A percentile compares a stretch with the other conserved stretches of the same genome.
Conservation (phyloP, 2,113 vertebrate genomes). For the Larimichthys polyactis region DNA sequence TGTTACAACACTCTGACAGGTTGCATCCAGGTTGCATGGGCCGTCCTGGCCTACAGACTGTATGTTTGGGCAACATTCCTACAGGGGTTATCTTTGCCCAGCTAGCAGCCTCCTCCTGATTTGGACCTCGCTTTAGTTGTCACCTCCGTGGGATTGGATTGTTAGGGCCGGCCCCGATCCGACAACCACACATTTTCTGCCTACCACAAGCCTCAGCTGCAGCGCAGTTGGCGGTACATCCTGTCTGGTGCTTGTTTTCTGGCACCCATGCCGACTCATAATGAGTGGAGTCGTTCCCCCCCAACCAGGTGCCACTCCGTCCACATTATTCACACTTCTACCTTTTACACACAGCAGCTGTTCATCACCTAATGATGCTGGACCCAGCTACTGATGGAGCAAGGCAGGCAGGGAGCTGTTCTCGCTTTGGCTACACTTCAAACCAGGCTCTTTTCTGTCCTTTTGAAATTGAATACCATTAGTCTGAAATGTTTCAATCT, state of each 20-base stretch:
- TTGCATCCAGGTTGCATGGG: not conserved
- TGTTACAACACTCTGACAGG: not conserved
- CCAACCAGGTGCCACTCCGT: constrained; percentile 77
- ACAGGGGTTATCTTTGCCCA: not conserved
- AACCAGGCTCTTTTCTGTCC: constrained; percentile 17
- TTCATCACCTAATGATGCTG: constrained; percentile 79
- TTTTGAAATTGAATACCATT: constrained; percentile 34
- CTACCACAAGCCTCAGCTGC: constrained; percentile 60
- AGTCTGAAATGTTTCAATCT: constrained; percentile 27
- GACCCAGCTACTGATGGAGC: constrained; percentile 52
- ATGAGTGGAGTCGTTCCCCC: constrained; percentile 69
- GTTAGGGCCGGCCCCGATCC: not conserved
- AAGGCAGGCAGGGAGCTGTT: constrained; percentile 41
- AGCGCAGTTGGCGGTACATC: constrained; percentile 56
- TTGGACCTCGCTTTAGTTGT: constrained; percentile 11
- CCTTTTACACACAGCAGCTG: constrained; percentile 80
- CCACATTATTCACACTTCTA: constrained; percentile 80
- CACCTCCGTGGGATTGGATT: constrained; percentile 23
- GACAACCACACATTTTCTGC: constrained; percentile 40
- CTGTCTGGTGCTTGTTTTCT: constrained; percentile 65
- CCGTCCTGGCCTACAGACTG: constrained; percentile 4
- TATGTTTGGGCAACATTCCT: constrained; percentile 10
- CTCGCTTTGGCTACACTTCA: constrained; percentile 47
- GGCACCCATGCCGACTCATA: constrained; percentile 68
- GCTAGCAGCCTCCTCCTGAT: constrained; percentile 1